Evolutionary conservation across 2,888 invertebrate species (phyloP).

Genomic region (Fissipunctia ypsillon): DNA sequence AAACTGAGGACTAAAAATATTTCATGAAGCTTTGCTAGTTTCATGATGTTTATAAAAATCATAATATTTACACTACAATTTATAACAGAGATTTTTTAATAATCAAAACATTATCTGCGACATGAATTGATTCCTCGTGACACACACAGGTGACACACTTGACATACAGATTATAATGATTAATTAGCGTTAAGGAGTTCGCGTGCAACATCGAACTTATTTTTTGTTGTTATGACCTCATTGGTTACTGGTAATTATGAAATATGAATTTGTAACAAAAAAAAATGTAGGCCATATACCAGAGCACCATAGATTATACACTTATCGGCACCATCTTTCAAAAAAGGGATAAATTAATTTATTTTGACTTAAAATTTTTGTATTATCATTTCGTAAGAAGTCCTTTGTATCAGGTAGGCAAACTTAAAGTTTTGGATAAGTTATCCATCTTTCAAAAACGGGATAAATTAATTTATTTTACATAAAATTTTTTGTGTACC

Average conservation of each 20-base stretch:
- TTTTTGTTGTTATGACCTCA: not conserved
- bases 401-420: slow-evolving; percentile 17
- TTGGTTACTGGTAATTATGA: not conserved
- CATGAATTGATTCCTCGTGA: slow-evolving; percentile 4
- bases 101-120: slow-evolving; percentile 1
- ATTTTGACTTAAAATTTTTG: slow-evolving; percentile 7
- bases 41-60: slow-evolving; percentile 40
- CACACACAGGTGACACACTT: slow-evolving; percentile 9
- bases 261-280: not conserved
- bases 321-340: not conserved
- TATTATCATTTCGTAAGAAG: not conserved
- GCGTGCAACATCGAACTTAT: not conserved
- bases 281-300: not conserved
- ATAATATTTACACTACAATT: slow-evolving; percentile 30
- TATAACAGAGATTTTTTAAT: slow-evolving; percentile 3
- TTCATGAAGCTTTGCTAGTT: slow-evolving; percentile 22
- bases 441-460: not conserved
- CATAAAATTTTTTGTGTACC: not conserved
- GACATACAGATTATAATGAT: slow-evolving; percentile 1
- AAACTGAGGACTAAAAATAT: slow-evolving; percentile 30
- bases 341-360: not conserved
- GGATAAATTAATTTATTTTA: slow-evolving; percentile 3
- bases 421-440: not conserved
- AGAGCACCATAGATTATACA: too few species aligned
- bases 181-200: slow-evolving; percentile 7